Evolutionary conservation across 64 coral and sea anemone species (phyloP), one percentile per base, ranked within the genome.

Genomic region (Porites australiensis): DNA sequence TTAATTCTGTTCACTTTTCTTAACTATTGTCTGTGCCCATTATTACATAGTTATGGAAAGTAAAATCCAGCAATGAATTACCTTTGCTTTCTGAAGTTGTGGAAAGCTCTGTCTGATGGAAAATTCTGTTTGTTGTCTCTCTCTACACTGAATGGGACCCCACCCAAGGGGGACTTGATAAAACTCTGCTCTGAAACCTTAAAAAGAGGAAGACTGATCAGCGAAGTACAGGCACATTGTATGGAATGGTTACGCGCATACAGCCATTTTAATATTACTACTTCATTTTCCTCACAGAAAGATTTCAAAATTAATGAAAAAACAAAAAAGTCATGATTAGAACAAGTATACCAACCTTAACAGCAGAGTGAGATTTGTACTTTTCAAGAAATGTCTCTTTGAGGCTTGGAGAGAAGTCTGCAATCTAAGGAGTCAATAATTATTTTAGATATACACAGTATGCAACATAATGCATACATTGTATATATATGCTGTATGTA

Each of bases 61-160:
- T 37, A 37, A 37, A 37, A 37, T 37, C 27, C 27, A 37, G 13
- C 11, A 8, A 4, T 75, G 5, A 50, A 7, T 22, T 91, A 99
- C 97, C 97, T 99, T 89, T 99, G 97, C 58, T 94, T 96, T 21
- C 91, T 99, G 84, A 99, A 99, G 61, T 93, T 96, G 58, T 99
- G 94, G 77, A 99, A 99, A 14, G 94, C 94, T 79, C 88, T 91
- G 70, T 99, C 97, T 55, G 86, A 84, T 74, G 94, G 68, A 64
- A 99, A 99, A 44, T 99, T 99, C 71, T 95, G 92, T 67, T 70
- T 93, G 64, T 99, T 99, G 88, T 99, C 97, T 70, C 87, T 94
- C 77, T 93, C 94, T 47, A 92, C 97, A 88, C 91, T 95, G 72
- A 99, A 99, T 61, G 97, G 97, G 1, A 99, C 97, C 13, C 97